Base-by-base conservation (phyloP, 2,888 invertebrate species). In the Agrenia bidenticulata region DNA sequence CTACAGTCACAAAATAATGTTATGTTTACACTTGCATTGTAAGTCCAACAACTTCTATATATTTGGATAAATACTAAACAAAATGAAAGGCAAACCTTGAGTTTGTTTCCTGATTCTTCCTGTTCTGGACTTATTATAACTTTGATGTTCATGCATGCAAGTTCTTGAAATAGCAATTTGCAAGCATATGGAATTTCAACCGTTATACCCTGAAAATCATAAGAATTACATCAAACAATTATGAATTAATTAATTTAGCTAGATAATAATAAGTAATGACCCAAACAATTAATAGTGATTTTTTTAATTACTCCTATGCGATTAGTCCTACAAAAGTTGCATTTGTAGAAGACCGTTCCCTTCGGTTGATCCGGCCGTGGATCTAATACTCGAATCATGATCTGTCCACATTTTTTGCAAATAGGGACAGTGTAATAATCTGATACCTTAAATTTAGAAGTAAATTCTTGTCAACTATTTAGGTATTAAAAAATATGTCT, bases 101-200 rank as follows among this genome's bases (percentile, higher is more conserved):
- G 11, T 32, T 32, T 32, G 32, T 11, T 32, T 32, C 32, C 45
- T 45, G 7, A 7, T 39, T 39, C 39, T 39, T 7, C 9, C 15
- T 11, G 39, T 7, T 63, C 63, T 24, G 45, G 1, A 39, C 13
- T 13, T 19, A 64, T 32, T 21, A 24, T 42, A 2, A 67, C 63
- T 39, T 41, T 19, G 17, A 73, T 68, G 50, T 68, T 66, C 73
- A 73, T 72, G 13, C 64, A 62, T 60, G 64, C 63, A 4, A 74
- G 21, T 62, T 74, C 74, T 49, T 74, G 74, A 42, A 70, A 72
- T 19, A 74, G 63, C 1, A 72, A 54, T 24, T 74, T 74, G 7
- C 63, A 60, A 1, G 74, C 74, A 39, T 70, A 70, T 0, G 74
- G 74, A 7, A 74, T 23, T 21, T 62, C 57, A 1, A 73, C 66